Base-by-base conservation (phyloP, 2,888 invertebrate genomes). In the Hirtodrosophila trivittata region DNA sequence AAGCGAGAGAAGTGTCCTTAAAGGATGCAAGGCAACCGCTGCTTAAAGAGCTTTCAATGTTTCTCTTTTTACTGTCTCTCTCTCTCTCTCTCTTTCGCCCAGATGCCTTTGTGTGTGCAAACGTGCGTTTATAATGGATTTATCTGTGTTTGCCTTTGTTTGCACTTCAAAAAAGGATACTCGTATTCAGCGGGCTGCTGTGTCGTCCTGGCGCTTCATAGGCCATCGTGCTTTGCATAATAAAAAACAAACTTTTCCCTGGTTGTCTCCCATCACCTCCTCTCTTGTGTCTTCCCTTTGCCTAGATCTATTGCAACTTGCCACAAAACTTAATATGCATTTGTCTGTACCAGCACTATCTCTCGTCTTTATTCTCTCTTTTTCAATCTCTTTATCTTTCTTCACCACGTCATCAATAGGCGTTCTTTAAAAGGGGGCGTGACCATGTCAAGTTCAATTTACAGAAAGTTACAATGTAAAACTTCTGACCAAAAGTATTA, bases 101-200 rank as follows among this genome's bases (percentile, higher is more conserved):
- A 43, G 28, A 47, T 54, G 32, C 51, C 59, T 68, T 70, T 71
- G 57, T 42, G 59, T 73, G 83, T 65, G 71, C 80, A 75, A 70
- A 73, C 80, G 83, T 77, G 82, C 80, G 73, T 75, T 71, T 69
- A 73, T 83, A 82, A 82, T 77, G 71, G 75, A 73, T 83, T 83
- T 82, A 77, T 82, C 71, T 67, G 65, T 67, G 62, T 65, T 69
- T 69, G 65, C 60, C 35, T 59, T 70, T 67, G 63, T 50, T 67
- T 64, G 75, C 54, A 58, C 49, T 64, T 32, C 45, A 42, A 46
- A 32, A 52, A 64, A 47, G 68, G 52, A 72, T 73, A 64, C 52
- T 21, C 5, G 18, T 5, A 64, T 56, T 52, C 64, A 56, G 57
- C 55, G 51, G 37, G 18, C 46, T 46, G 21, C 49, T 43, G 39